Evolutionary conservation across 2,888 invertebrate species (phyloP).

Genomic region (Drosophila rellima): DNA sequence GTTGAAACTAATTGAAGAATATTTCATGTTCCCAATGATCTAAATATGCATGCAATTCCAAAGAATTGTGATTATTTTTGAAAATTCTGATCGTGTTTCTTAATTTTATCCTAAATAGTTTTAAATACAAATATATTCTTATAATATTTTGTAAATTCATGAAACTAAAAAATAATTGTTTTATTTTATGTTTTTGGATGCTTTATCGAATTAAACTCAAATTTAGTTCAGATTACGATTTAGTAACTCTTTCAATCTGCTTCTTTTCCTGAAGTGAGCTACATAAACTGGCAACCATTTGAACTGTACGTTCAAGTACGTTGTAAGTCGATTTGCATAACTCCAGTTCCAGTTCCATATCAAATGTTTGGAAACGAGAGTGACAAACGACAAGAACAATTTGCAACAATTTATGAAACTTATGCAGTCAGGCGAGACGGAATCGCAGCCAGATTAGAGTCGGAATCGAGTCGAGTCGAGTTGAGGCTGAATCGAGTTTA

Average conservation of each 20-base stretch:
- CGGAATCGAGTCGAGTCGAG: conserved; percentile 19
- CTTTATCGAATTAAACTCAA: conserved; percentile 4
- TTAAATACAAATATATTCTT: not conserved
- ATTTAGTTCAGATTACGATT: conserved; percentile 4
- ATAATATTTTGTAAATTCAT: not conserved
- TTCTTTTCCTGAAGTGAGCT: not conserved
- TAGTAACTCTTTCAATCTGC: conserved; percentile 34
- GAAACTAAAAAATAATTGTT: not conserved
- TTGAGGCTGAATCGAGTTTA: conserved; percentile 24
- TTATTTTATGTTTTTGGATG: not conserved
- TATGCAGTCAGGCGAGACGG: conserved; percentile 47
- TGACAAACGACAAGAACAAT: conserved; percentile 56
- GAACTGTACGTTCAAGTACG: no score
- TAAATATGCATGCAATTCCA: no score
- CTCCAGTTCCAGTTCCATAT: conserved; percentile 27
- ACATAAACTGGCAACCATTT: conserved; percentile 28
- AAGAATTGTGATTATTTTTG: no score
- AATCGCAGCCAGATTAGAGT: not conserved
- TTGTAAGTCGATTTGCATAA: conserved; percentile 23
- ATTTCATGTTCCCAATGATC: no score
- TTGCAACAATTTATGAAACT: conserved; percentile 79
- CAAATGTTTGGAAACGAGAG: conserved; percentile 24
- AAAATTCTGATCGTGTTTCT: no score
- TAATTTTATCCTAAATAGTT: no score
- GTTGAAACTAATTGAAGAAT: not conserved